Conservation (phyloP, 2,888 invertebrate species). For the Deilephila porcellus region DNA sequence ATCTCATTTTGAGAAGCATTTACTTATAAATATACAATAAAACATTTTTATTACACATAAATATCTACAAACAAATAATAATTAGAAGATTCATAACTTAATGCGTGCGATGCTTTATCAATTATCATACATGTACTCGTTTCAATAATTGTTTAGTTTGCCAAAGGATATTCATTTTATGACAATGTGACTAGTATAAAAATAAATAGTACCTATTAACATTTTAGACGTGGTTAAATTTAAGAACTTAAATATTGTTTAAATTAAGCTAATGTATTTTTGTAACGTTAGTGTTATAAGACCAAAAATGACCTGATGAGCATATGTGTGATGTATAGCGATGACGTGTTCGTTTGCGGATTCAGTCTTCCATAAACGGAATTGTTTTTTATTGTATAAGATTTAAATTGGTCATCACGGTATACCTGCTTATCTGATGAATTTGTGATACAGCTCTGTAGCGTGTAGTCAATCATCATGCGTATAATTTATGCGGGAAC, state of each 20-base stretch:
- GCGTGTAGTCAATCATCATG: too few species aligned
- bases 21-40: slow-evolving; percentile 14
- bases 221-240: not conserved
- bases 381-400: too few species aligned
- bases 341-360: too few species aligned
- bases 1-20: slow-evolving; percentile 1
- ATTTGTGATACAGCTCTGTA: too few species aligned
- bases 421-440: too few species aligned
- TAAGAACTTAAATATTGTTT: not conserved
- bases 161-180: slow-evolving; percentile 19
- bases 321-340: too few species aligned
- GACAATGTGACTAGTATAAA: slow-evolving; percentile 24
- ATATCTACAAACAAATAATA: not conserved
- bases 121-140: not conserved
- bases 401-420: too few species aligned
- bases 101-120: not conserved
- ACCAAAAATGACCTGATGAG: too few species aligned
- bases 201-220: not conserved
- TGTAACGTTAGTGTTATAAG: too few species aligned
- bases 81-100: not conserved
- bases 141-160: not conserved
- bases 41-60: slow-evolving; percentile 1
- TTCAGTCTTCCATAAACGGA: too few species aligned
- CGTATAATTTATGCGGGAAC: too few species aligned
- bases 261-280: too few species aligned